phyloP scores from a whole-genome alignment of 2,113 vertebrate species.

The Corythaeola cristata region DNA sequence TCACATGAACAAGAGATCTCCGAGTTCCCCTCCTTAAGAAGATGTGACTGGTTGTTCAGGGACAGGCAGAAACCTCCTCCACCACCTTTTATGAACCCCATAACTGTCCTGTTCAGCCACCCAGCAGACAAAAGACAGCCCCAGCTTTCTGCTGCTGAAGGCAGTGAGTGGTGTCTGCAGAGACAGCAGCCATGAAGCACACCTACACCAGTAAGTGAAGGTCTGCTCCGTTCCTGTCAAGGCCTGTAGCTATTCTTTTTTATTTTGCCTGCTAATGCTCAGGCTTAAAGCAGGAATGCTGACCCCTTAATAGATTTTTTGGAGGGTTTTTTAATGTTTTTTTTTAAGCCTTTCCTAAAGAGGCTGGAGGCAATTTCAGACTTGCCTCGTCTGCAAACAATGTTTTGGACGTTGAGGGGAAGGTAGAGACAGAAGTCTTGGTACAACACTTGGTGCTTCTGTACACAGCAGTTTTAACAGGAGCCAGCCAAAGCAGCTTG shows the following conservation, averaged over 20 bases:
- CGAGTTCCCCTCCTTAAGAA: background rate
- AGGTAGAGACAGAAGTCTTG: background rate
- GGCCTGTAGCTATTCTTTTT: background rate
- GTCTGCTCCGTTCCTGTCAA: background rate
- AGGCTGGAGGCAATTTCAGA: slow-evolving; percentile 16
- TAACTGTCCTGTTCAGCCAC: background rate
- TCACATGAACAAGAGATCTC: fast-evolving
- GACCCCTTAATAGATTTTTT: background rate
- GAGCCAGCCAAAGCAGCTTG: background rate
- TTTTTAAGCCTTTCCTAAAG: background rate
- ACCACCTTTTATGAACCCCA: background rate
- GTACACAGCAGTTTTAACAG: background rate
- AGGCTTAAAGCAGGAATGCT: background rate
- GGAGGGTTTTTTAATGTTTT: too few species aligned
- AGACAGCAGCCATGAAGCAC: background rate
- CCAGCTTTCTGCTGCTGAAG: background rate
- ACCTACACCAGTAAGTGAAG: background rate
- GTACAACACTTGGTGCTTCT: background rate
- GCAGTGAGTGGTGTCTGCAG: background rate
- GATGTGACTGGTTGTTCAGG: background rate
- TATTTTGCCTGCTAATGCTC: background rate
- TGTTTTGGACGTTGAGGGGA: background rate
- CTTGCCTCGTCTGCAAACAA: background rate
- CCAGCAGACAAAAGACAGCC: background rate
- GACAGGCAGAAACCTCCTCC: background rate